These are phyloP conservation scores for Macrophya annulata DNA, from an alignment of 2,888 invertebrate species.

Conservation along the genomic window DNA sequence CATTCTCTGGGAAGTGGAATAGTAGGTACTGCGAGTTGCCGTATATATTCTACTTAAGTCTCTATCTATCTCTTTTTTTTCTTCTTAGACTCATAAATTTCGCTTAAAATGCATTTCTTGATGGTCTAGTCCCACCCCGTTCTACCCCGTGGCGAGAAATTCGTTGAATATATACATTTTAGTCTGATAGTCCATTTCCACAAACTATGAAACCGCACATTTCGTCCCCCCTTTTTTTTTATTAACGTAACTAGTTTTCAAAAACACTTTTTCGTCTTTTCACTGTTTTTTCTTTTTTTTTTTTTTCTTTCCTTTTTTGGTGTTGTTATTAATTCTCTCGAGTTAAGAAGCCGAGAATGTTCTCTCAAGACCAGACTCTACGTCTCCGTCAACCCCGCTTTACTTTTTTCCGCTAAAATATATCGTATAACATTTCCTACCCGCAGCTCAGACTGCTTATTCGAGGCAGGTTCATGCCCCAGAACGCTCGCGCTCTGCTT, in stretches of 20 bases:
- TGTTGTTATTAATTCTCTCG: conserved; percentile 15
- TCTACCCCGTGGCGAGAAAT: neutral
- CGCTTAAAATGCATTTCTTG: conserved; percentile 44
- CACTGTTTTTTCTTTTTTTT: neutral
- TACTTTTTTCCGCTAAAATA: conserved; percentile 24
- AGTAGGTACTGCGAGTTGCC: conserved; percentile 25
- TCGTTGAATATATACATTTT: conserved; percentile 28
- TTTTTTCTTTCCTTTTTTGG: neutral
- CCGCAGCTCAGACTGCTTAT: neutral
- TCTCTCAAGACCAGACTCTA: neutral
- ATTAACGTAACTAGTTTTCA: conserved; percentile 16
- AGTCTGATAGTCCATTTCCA: conserved; percentile 26
- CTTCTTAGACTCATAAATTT: conserved; percentile 50
- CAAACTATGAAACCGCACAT: conserved; percentile 21
- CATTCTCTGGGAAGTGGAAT: conserved; percentile 42
- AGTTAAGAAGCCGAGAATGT: neutral
- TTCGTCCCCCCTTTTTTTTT: neutral
- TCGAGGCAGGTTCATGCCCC: conserved; percentile 37
- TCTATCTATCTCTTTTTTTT: neutral
- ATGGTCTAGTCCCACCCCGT: neutral
- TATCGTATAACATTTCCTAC: conserved; percentile 39
- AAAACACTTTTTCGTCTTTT: neutral
- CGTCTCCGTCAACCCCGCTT: conserved; percentile 3
- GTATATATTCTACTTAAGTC: conserved; percentile 47
- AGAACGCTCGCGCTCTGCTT: neutral